Percentiles rank a stretch among this genome's conserved stretches.
Conservation (phyloP, 2,113 vertebrate species). For the Phycodurus eques region DNA sequence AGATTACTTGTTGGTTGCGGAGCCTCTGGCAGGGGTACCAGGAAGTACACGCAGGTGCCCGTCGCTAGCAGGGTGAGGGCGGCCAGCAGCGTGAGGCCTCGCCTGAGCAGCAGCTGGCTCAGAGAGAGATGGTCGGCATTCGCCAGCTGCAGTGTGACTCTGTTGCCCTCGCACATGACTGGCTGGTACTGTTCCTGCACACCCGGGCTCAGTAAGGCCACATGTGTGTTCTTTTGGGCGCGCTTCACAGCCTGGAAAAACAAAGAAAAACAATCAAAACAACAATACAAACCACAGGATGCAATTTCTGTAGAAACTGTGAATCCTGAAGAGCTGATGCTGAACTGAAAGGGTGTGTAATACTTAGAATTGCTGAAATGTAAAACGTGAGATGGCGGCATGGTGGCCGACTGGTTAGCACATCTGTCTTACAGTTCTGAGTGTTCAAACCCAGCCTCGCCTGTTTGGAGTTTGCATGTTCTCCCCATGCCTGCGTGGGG, state of each 20-base stretch:
- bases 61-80: conserved; percentile 52
- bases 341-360: too few species aligned
- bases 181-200: neutral
- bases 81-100: conserved; percentile 58
- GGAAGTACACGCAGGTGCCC: conserved; percentile 51
- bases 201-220: conserved; percentile 8
- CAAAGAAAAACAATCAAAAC: neutral
- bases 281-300: neutral
- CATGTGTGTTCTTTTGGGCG: conserved; percentile 33
- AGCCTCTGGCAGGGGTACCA: conserved; percentile 53
- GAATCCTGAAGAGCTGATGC: neutral
- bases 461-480: too few species aligned
- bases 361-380: too few species aligned
- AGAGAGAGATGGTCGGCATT: conserved; percentile 42
- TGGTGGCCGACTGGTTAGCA: too few species aligned
- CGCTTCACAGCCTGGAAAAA: conserved; percentile 56
- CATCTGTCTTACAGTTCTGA: too few species aligned
- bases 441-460: too few species aligned
- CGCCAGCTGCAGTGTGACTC: neutral
- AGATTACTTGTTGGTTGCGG: conserved; percentile 36
- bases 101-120: conserved; percentile 67
- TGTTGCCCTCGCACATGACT: neutral
- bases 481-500: too few species aligned
- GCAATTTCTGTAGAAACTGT: neutral
- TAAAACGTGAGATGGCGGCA: too few species aligned